These are phyloP conservation scores for Calonectris borealis DNA, from an alignment of 2,113 vertebrate genomes.

Conservation along the genomic window DNA sequence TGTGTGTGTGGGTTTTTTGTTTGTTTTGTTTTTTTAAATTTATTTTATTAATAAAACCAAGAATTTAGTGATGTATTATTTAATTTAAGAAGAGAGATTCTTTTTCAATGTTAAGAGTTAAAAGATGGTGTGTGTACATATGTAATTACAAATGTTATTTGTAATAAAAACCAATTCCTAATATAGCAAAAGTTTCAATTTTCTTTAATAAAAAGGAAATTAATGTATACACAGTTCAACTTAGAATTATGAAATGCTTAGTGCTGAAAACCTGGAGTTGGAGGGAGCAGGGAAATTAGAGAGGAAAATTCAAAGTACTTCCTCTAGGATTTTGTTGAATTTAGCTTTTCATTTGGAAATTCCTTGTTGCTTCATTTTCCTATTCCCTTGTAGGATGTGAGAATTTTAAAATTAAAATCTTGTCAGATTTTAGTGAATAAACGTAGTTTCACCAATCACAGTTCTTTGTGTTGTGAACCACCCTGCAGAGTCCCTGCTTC, in stretches of 20 bases:
- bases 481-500: not conserved
- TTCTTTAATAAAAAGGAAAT: not conserved
- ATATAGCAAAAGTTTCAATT: not conserved
- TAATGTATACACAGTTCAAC: not conserved
- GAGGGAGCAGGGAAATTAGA: not conserved
- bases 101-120: not conserved
- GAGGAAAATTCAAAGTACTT: not conserved
- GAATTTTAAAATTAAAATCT: not conserved
- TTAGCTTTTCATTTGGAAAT: not conserved
- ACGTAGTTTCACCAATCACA: accelerated
- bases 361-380: not conserved
- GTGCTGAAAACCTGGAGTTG: not conserved
- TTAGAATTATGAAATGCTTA: not conserved
- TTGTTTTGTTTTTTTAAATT: not conserved
- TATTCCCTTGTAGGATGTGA: not conserved
- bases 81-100: not conserved
- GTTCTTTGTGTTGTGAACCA: not conserved
- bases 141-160: not conserved
- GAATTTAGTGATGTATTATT: not conserved
- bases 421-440: not conserved
- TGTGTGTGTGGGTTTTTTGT: not conserved
- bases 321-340: not conserved
- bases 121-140: accelerated
- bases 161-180: not conserved
- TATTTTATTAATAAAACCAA: not conserved